Base-by-base conservation (phyloP, 2,797 vertebrate genomes). In the Hippoglossus hippoglossus region DNA sequence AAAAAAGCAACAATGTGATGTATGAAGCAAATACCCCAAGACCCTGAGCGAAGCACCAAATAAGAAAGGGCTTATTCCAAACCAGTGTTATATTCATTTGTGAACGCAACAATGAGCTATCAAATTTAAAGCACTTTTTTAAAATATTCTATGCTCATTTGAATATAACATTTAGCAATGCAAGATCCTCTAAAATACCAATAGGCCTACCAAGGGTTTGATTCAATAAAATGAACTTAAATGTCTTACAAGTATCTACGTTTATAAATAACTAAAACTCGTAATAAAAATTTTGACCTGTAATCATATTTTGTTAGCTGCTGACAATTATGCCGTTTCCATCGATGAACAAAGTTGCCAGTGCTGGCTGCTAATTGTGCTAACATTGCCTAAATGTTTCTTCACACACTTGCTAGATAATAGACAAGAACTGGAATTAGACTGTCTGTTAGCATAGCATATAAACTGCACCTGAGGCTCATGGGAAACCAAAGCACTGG, bases 1-100 rank as follows among this genome's bases (percentile, higher is more conserved):
- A 22, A 19, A 49, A 47, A 70, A 62, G 9, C 44, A 3, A 53
- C 15, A 2, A 46, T 21, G 58, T 8, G 18, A 39, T 39, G 44
- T 46, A 5, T 46, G 4, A 46, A 46, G 44, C 44, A 18, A 19
- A 70, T 59, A 58, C 51, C 31, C 8, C 24, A 22, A 25, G 73
- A 73, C 52, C 56, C 61, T 60, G 75, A 77, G 72, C 67, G 62
- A 64, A 54, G 21, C 41, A 64, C 49, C 2, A 41, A 44, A 34
- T 28, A 12, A 36, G 21, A 54, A 55, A 71, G 22, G 49, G 39
- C 44, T 57, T 8, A 36, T 57, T 56, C 10, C 16, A 58, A 34
- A 41, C 41, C 12, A 59, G 28, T 19, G 31, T 19, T 54, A 12
- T 49, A 46, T 57, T 22, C 13, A 19, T 10, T 26, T 26, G 39